phyloP scores from a whole-genome alignment of 2,888 invertebrate species.

The Drosophila percnosoma region DNA sequence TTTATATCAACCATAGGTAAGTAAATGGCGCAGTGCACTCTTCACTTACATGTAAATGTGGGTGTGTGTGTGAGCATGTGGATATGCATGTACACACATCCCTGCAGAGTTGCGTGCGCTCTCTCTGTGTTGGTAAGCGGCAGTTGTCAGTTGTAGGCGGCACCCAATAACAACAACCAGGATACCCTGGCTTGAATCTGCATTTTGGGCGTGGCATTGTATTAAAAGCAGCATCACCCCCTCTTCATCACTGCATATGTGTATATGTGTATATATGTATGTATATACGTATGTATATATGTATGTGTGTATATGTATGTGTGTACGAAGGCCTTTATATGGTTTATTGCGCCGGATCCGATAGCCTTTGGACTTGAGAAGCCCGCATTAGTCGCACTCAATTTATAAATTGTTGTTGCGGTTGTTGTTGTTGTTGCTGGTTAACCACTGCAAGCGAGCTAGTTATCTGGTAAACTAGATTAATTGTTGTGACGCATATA shows the following conservation, averaged over 20 bases:
- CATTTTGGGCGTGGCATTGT: constrained; percentile 49
- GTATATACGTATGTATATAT: background rate
- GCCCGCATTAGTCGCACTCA: constrained; percentile 24
- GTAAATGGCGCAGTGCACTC: constrained; percentile 69
- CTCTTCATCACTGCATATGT: background rate
- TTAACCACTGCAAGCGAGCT: constrained; percentile 36
- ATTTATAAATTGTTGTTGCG: constrained; percentile 13
- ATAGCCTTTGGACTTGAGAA: constrained; percentile 54
- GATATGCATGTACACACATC: constrained; percentile 16
- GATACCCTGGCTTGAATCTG: constrained; percentile 32
- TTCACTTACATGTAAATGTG: background rate
- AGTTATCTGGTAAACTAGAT: constrained; percentile 35
- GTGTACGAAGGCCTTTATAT: constrained; percentile 27
- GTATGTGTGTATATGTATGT: constrained; percentile 1
- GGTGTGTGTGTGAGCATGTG: background rate
- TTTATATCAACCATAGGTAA: constrained; percentile 98
- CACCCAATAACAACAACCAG: constrained; percentile 44
- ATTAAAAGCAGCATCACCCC: background rate
- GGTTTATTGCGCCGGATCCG: constrained; percentile 35
- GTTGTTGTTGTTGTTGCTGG: constrained; percentile 29
- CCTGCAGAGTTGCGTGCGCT: constrained; percentile 22
- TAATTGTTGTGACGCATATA: constrained; percentile 47
- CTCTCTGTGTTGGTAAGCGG: constrained; percentile 31
- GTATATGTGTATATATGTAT: background rate
- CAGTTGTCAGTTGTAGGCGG: constrained; percentile 43